Conservation (phyloP, 2,797 vertebrate genomes). For the Enteromius radiatus region DNA sequence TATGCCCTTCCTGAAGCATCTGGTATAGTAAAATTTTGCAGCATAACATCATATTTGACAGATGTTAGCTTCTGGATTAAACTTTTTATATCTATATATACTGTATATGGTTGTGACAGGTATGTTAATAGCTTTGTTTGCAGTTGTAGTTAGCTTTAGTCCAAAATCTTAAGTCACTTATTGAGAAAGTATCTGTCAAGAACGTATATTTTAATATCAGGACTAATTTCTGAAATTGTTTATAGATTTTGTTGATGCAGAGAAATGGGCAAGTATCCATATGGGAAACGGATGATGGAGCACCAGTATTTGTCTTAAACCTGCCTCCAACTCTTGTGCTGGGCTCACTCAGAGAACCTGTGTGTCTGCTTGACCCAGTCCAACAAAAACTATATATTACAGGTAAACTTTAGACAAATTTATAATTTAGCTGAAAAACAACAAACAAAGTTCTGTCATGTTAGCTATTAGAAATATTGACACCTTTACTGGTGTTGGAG, state of each 20-base stretch:
- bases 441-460: background rate
- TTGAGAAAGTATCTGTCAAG: background rate
- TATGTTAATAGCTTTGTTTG: background rate
- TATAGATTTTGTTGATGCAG: slow-evolving; percentile 37
- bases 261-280: slow-evolving; percentile 43
- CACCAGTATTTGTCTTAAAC: slow-evolving; percentile 16
- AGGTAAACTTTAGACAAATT: slow-evolving; percentile 12
- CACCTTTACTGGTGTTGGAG: background rate
- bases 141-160: background rate
- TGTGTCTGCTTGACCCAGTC: slow-evolving; percentile 24
- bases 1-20: slow-evolving; percentile 29
- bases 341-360: slow-evolving; percentile 32
- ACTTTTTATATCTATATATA: background rate
- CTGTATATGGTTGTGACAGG: background rate
- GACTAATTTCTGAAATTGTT: background rate
- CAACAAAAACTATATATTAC: slow-evolving; percentile 37
- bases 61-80: background rate
- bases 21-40: background rate
- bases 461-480: background rate
- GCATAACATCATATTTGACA: background rate
- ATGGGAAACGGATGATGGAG: background rate
- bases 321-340: slow-evolving; percentile 21
- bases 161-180: background rate
- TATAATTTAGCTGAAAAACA: background rate
- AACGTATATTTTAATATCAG: background rate